Evolutionary conservation across 2,113 vertebrate genomes (phyloP), one percentile per base, ranked within the genome.

Genomic region (Protobothrops flavoviridis): DNA sequence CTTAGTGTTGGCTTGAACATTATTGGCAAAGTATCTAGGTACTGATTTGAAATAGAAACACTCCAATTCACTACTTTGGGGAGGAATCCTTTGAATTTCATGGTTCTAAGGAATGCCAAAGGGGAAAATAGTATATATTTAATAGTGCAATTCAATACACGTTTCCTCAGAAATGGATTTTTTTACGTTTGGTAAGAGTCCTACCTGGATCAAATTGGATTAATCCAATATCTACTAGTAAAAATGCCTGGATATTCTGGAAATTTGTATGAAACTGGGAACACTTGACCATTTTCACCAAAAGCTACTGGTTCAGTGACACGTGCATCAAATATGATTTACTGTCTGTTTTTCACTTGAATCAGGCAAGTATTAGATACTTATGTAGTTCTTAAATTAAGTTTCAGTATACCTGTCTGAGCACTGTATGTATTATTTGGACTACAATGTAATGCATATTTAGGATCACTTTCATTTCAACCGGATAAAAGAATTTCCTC

Each of bases 41-140:
- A 2, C 11, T 91, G 85, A 91, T 81, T 56, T 56, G 89, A 94
- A 93, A 53, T 0, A 8, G 90, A 94, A 45, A 39, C 56, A 94
- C 87, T 92, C 81, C 59, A 94, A 13, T n/a, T 52, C 20, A 39
- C 39, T 89, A 43, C 33, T 81, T 81, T 21, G 33, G 24, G 23
- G 10, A 39, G 17, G 33, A 43, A 12, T 43, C 86, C 13, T 50
- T 52, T 52, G 48, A 87, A 50, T 87, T 50, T 87, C 7, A 81
- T 81, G 17, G 33, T 43, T 56, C 33, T 43, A 39, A 57, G 3
- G 23, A 57, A 57, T 89, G 57, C 23, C 69, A 89, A 89, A 57
- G 50, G 26, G 86, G 48, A n/a, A 87, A 87, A 50, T 86, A 20
- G 15, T 24, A 50, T 52, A 50, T 26, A 48, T 50, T 48, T 87